A percentile compares a stretch with the other conserved stretches of the same genome.
These are phyloP conservation scores for zebrafish (Danio rerio) DNA, from an alignment of 2,113 vertebrate genomes.

Conservation along the genomic window GRCz12tu NC_133195.1:15647501-15648000, in stretches of 20 bases:
- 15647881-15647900: no score
- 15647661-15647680: not conserved
- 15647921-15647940: no score
- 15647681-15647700: slow-evolving; percentile 34
- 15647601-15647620: slow-evolving; percentile 20
- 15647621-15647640: not conserved
- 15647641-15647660: not conserved
- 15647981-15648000: no score
- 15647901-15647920: no score
- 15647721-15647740: slow-evolving; percentile 21
- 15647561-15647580: not conserved
- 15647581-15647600: slow-evolving; percentile 10
- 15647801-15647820: slow-evolving; percentile 69
- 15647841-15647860: no score
- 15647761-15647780: slow-evolving; percentile 25
- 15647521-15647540: not conserved
- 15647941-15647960: no score
- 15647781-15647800: slow-evolving; percentile 43
- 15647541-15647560: not conserved
- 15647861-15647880: no score
- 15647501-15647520: not conserved
- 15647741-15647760: slow-evolving; percentile 35
- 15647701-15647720: slow-evolving; percentile 7
- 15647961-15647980: no score
- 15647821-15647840: slow-evolving; percentile 49